Evolutionary conservation across 2,113 vertebrate genomes (phyloP).

Genomic region (human): GRCh38 chr5:71623001-71623500

Average conservation of each 20-base stretch:
- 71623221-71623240: background rate
- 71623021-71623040: background rate
- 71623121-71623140: background rate
- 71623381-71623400: background rate
- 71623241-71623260: background rate
- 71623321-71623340: background rate
- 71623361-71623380: background rate
- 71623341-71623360: background rate
- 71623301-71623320: background rate
- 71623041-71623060: background rate
- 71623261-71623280: background rate
- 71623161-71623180: background rate
- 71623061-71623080: background rate
- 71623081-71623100: background rate
- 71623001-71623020: too few species aligned
- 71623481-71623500: background rate
- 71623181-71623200: background rate
- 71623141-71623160: background rate
- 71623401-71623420: background rate
- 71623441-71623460: background rate
- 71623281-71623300: too few species aligned
- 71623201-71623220: background rate
- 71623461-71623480: background rate
- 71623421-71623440: background rate
- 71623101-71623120: background rate